Conservation (phyloP, 2,113 vertebrate genomes). For the Leptosomus discolor region DNA sequence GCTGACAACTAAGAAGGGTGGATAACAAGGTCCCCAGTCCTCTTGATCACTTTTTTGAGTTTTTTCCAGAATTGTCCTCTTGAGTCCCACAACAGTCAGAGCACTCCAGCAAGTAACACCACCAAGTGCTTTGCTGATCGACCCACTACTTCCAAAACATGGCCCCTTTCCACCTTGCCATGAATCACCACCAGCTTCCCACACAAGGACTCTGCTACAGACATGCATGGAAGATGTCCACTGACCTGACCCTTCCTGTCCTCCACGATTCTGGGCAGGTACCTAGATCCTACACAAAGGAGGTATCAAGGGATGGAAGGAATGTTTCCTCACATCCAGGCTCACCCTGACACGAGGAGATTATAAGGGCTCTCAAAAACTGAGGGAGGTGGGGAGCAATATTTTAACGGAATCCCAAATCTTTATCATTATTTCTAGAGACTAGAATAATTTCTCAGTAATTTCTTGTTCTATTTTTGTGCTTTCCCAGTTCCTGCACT, state of each 20-base stretch:
- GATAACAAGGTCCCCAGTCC: neutral
- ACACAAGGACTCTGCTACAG: neutral
- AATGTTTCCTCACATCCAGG: neutral
- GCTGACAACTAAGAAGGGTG: neutral
- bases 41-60: rapidly evolving
- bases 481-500: neutral
- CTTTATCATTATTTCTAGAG: neutral
- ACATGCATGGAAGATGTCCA: neutral
- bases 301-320: neutral
- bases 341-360: neutral
- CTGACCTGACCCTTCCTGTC: neutral
- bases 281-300: neutral
- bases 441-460: neutral
- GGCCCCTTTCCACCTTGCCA: neutral
- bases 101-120: neutral
- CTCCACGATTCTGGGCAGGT: neutral
- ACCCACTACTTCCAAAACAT: neutral
- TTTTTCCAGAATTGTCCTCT: neutral
- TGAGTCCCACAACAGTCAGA: neutral
- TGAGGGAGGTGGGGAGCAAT: rapidly evolving
- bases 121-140: neutral
- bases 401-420: neutral
- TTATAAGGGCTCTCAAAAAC: neutral
- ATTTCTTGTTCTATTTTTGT: neutral
- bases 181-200: neutral